Base-by-base conservation (phyloP, 2,797 vertebrate genomes). In the Merluccius polli region DNA sequence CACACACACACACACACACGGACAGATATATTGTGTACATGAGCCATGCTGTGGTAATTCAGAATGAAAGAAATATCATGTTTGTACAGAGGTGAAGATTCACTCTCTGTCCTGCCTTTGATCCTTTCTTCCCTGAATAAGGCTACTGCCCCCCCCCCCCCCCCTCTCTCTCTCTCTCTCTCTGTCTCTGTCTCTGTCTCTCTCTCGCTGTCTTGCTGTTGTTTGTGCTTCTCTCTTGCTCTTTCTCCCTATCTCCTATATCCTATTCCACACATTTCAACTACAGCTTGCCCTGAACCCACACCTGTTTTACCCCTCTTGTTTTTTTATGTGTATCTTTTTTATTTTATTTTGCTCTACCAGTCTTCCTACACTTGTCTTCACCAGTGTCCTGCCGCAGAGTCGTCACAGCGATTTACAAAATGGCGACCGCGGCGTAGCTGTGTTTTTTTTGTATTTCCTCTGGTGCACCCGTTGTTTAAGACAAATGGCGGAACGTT, bases 361-460 rank as follows among this genome's bases (percentile, higher is more conserved):
- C 80, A 83, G 75, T 70, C 35, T 75, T 71, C 78, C 59, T 31
- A 73, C 52, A 74, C 79, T 82, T 87, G 71, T 84, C 78, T n/a
- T 81, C 24, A 76, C 77, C 77, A 85, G 77, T 83, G 87, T 76
- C 70, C 52, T 71, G 74, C 81, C 75, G 70, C 74, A 10, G 82
- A 85, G 79, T 87, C 78, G 76, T 89, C 78, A 84, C 81, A 18
- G 78, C 72, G 32, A 78, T 86, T 90, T 88, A 92, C 87, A 93
- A 93, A 93, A 93, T 93, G 90, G 90, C 70, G 90, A 85, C 90
- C 74, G 72, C 85, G 81, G 78, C 77, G 81, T 72, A 76, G 76
- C 83, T 74, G 79, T 78, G 76, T 67, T 69, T 59, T 30, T 86
- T 84, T 70, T 68, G 33, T 85, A 80, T 73, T 52, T 59, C 41